Percentiles rank a stretch among this genome's conserved stretches.
phyloP scores from a whole-genome alignment of 2,888 invertebrate species.

The Chloromyia formosa region DNA sequence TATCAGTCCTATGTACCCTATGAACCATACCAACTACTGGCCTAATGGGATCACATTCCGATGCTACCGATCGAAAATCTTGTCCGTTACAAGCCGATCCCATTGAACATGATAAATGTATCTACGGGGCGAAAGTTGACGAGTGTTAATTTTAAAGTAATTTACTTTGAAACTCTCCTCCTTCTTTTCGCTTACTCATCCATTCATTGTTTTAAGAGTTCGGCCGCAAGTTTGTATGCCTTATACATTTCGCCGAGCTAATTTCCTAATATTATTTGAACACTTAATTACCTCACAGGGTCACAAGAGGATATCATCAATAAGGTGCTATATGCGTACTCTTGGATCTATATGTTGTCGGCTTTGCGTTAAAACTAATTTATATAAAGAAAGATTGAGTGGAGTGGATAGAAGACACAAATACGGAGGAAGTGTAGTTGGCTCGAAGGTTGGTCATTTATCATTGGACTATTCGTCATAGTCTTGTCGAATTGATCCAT shows the following conservation, averaged over 20 bases:
- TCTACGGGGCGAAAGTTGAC: slow-evolving; percentile 46
- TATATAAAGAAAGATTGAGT: not conserved
- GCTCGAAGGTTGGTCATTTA: no score
- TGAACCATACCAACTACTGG: no score
- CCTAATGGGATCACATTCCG: no score
- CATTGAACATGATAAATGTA: slow-evolving; percentile 47
- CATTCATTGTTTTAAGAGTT: not conserved
- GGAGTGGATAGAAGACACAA: no score
- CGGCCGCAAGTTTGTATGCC: no score
- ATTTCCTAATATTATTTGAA: not conserved
- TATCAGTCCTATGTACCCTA: no score
- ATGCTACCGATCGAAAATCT: no score
- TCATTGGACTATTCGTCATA: no score
- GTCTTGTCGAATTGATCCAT: no score
- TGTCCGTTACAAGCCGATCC: not conserved
- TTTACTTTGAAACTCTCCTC: slow-evolving; percentile 21
- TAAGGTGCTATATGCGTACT: slow-evolving; percentile 21
- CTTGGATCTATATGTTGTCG: not conserved
- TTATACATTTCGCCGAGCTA: not conserved
- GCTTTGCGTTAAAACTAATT: slow-evolving; percentile 19
- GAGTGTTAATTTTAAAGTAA: slow-evolving; percentile 47
- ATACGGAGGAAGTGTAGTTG: no score
- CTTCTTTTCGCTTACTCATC: not conserved
- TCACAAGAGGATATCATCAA: not conserved
- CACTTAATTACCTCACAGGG: slow-evolving; percentile 13